phyloP scores from a whole-genome alignment of 2,113 vertebrate genomes.

The Leptosomus discolor region DNA sequence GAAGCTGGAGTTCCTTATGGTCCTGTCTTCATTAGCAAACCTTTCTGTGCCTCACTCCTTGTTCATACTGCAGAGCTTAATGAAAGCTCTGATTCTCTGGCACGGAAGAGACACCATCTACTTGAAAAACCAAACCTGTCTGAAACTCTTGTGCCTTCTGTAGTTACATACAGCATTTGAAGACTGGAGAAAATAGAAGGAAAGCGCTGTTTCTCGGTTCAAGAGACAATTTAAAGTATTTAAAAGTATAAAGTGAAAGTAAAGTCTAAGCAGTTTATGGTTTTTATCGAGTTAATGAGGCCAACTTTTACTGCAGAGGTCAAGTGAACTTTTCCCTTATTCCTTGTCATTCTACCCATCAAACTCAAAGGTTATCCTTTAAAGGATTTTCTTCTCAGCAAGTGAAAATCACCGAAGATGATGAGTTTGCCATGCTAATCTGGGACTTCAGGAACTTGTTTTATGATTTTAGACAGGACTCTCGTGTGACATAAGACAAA shows the following conservation, averaged over 20 bases:
- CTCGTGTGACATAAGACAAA: neutral
- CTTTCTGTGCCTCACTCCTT: neutral
- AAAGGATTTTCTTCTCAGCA: neutral
- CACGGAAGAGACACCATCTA: neutral
- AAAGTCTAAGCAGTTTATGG: neutral
- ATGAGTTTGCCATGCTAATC: neutral
- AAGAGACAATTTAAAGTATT: neutral
- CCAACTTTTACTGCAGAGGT: neutral
- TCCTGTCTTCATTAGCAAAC: neutral
- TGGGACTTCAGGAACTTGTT: neutral
- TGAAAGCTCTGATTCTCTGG: neutral
- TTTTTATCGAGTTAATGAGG: neutral
- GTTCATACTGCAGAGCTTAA: neutral
- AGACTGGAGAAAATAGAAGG: neutral
- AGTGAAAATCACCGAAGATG: rapidly evolving
- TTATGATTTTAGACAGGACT: neutral
- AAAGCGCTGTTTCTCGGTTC: neutral
- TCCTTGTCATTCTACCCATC: neutral
- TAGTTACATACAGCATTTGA: neutral
- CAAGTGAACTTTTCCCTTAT: neutral
- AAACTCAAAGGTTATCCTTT: neutral
- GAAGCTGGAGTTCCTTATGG: neutral
- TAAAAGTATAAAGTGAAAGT: too few relatives aligned
- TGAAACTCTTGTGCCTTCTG: neutral
- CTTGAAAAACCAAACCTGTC: neutral